These are phyloP conservation scores for Amphipoea lucens DNA, from an alignment of 2,888 invertebrate species.

Conservation along the genomic window DNA sequence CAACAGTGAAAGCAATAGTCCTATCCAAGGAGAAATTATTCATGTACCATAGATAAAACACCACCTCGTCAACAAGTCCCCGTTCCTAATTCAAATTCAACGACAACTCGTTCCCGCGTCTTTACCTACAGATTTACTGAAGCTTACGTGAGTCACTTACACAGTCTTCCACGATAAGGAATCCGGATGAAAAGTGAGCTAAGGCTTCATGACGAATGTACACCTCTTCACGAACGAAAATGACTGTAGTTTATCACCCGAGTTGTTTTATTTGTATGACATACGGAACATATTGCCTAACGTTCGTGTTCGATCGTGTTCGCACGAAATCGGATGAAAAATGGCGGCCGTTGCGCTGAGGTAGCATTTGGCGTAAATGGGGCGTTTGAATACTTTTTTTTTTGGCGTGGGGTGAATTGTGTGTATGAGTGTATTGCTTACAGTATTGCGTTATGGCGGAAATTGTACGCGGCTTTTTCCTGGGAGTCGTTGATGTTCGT, in stretches of 20 bases:
- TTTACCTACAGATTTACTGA: conserved; percentile 63
- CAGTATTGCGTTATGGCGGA: conserved; percentile 44
- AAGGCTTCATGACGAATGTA: conserved; percentile 76
- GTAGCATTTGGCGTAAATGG: conserved; percentile 71
- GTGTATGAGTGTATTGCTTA: conserved; percentile 62
- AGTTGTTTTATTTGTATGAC: conserved; percentile 77
- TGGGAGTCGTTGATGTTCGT: background rate
- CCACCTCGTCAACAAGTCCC: conserved; percentile 13
- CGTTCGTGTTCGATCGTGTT: conserved; percentile 65
- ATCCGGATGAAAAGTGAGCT: conserved; percentile 78
- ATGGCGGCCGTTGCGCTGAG: conserved; percentile 64
- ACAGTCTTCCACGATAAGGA: conserved; percentile 66
- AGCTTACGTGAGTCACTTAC: conserved; percentile 64
- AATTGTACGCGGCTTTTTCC: conserved; percentile 39
- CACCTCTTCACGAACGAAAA: conserved; percentile 76
- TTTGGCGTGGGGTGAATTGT: conserved; percentile 60
- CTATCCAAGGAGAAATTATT: background rate
- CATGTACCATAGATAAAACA: conserved; percentile 5
- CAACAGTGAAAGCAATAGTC: background rate
- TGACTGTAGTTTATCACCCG: conserved; percentile 78
- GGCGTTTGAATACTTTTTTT: conserved; percentile 65
- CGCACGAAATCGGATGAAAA: conserved; percentile 68
- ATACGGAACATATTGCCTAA: conserved; percentile 70
- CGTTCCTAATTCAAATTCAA: conserved; percentile 44
- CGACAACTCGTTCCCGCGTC: conserved; percentile 44